These are phyloP conservation scores for Holothuria leucospilota DNA, from an alignment of 53 echinoderm and acorn worm genomes.

Conservation along the genomic window DNA sequence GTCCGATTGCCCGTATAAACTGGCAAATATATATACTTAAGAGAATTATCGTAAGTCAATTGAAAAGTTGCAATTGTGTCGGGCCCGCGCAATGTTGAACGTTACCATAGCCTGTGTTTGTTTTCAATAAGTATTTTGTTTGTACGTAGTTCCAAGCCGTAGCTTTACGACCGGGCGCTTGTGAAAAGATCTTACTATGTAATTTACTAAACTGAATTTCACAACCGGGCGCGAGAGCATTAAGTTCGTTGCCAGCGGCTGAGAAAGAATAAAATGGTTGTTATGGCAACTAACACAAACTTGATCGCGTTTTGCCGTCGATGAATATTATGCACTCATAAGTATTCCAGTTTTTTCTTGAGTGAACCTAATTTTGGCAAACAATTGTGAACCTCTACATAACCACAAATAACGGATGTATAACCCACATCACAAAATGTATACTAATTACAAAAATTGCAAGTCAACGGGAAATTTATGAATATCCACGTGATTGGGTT, in stretches of 20 bases:
- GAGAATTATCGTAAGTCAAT: constrained; percentile 21
- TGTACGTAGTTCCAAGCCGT: constrained; percentile 1
- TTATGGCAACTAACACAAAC: constrained; percentile 14
- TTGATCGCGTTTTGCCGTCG: no score
- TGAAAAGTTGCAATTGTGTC: constrained; percentile 10
- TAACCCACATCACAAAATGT: no score
- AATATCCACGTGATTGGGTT: no score
- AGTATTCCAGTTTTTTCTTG: no score
- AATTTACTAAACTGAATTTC: background rate
- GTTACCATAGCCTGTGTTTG: constrained; percentile 21
- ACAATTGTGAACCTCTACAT: no score
- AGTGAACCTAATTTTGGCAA: no score
- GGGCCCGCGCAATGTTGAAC: constrained; percentile 22
- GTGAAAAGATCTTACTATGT: background rate
- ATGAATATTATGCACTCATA: no score
- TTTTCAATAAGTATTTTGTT: constrained; percentile 40
- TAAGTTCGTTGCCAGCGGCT: constrained; percentile 17
- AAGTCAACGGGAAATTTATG: no score
- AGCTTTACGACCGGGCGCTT: constrained; percentile 19
- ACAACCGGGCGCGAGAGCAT: constrained; percentile 10
- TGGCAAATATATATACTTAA: constrained; percentile 40
- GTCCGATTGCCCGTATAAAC: constrained; percentile 22
- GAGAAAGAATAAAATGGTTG: constrained; percentile 8
- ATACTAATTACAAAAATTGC: no score
- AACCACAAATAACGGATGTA: no score